phyloP scores from a whole-genome alignment of 2,888 invertebrate genomes.

The Capitulum mitella region DNA sequence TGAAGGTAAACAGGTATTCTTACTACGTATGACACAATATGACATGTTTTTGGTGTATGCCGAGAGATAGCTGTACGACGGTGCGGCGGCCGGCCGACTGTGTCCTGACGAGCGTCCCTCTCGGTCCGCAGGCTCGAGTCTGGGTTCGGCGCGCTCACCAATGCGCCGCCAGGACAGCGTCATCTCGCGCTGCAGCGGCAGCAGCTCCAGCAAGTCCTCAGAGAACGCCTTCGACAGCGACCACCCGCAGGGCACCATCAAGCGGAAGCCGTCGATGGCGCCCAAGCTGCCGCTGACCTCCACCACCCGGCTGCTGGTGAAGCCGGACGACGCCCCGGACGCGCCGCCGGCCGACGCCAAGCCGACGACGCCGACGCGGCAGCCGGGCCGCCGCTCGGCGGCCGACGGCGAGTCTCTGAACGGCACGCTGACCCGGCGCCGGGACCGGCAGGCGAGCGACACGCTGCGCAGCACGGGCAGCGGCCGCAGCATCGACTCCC shows the following conservation, averaged over 20 bases:
- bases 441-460: constrained; percentile 30
- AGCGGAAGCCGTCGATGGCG: constrained; percentile 69
- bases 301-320: constrained; percentile 81
- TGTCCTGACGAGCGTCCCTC: constrained; percentile 17
- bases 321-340: constrained; percentile 60
- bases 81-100: background rate
- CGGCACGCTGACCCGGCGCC: constrained; percentile 33
- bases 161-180: constrained; percentile 5
- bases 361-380: constrained; percentile 29
- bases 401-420: constrained; percentile 33
- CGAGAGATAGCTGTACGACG: too few relatives aligned
- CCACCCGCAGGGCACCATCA: constrained; percentile 59
- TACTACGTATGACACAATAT: too few relatives aligned
- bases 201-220: constrained; percentile 34
- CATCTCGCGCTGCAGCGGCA: constrained; percentile 32
- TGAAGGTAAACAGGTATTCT: too few relatives aligned
- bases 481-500: constrained; percentile 23
- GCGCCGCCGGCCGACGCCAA: constrained; percentile 30
- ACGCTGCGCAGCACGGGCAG: constrained; percentile 30
- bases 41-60: too few relatives aligned
- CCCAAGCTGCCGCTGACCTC: constrained; percentile 83
- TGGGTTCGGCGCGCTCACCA: background rate
- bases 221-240: constrained; percentile 50
- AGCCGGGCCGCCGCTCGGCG: constrained; percentile 33
- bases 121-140: constrained; percentile 8